Base-by-base conservation (phyloP, 64 coral and sea anemone species). In the Stylophora pistillata region DNA sequence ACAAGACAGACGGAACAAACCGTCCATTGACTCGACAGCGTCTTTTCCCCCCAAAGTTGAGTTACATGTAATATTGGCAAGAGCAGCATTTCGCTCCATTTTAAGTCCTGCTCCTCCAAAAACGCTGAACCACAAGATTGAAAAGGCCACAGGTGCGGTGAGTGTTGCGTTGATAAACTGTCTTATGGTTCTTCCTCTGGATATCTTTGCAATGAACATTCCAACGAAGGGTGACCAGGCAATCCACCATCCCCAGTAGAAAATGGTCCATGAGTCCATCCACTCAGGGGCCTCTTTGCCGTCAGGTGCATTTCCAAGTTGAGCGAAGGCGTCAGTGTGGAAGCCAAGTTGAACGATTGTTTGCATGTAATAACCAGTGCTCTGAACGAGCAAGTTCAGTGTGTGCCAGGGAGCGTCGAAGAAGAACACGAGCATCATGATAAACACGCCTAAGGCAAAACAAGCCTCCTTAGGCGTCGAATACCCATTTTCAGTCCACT, bases 241-340 rank as follows among this genome's bases (percentile, higher is more conserved):
- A 37, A 92, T 92, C 90, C 90, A 92, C 90, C 90, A 92, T 13
- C 90, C 90, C 90, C 90, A 86, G 61, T 92, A 92, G 41, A 92
- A 92, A 5, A 92, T 76, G 54, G 90, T 92, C 90, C 90, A 92
- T 34, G 30, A 17, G 21, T 92, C 65, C 90, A 92, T 92, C 90
- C 90, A 92, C 25, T 37, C 7, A 20, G 74, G 0, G 7, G 72
- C 73, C 20, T 92, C 72, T 60, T 78, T 92, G 2, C 47, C 28
- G 26, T 92, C 90, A 0, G 82, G 90, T 3, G 90, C 90, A 28
- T 92, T 74, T 86, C 90, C 90, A 57, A 86, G 33, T 25, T 92
- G 90, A 0, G 90, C 90, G 47, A 92, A 92, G 53, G 90, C 90
- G 27, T 92, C 90, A 12, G 90, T 92, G 60, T 92, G 90, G 60